These are phyloP conservation scores for Diorhabda elongata DNA, from an alignment of 1,140 invertebrate genomes.

Conservation along the genomic window DNA sequence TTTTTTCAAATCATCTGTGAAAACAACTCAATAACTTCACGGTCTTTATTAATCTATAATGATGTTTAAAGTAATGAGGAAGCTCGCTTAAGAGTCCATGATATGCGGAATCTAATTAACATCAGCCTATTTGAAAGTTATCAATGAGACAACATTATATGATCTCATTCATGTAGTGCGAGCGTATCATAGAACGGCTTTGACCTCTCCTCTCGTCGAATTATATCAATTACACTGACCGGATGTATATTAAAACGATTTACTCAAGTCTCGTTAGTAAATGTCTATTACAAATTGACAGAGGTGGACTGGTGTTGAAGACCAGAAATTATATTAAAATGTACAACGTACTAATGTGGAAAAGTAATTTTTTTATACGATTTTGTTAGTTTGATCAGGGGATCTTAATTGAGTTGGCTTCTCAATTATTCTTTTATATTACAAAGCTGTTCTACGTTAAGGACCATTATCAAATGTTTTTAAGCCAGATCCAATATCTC, in stretches of 20 bases:
- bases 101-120: not conserved
- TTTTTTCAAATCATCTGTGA: not conserved
- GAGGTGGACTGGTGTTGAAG: not conserved
- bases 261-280: slow-evolving; percentile 8
- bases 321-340: no score
- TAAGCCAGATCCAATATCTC: no score
- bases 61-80: not conserved
- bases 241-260: slow-evolving; percentile 13
- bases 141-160: not conserved
- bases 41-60: not conserved
- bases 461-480: no score
- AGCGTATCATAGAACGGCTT: not conserved
- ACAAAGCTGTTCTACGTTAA: no score
- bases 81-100: not conserved
- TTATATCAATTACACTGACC: slow-evolving; percentile 10
- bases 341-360: no score
- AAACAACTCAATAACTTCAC: not conserved
- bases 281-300: not conserved
- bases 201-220: slow-evolving; percentile 8
- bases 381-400: no score
- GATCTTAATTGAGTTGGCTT: no score
- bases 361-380: no score
- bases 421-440: no score
- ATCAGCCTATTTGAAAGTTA: not conserved
- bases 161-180: not conserved